A percentile compares a stretch with the other conserved stretches of the same genome.
Evolutionary conservation across 2,888 invertebrate genomes (phyloP).

Genomic region (Chaitophorus viminalis): DNA sequence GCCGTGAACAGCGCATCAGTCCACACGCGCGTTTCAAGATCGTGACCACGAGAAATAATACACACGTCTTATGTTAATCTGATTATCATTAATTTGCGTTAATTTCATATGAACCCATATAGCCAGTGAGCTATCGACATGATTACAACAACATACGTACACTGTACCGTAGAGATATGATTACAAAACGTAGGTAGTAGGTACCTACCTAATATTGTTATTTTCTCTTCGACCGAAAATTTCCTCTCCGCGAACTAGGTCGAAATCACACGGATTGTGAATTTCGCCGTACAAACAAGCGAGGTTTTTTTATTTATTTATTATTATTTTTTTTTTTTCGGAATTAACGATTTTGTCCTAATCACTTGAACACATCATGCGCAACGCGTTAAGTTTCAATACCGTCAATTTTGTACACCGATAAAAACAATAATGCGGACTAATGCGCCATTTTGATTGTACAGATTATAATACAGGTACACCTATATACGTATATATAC

Average conservation of each 20-base stretch:
- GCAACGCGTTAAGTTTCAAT: slow-evolving; percentile 14
- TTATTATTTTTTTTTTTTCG: too few species aligned
- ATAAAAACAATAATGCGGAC: slow-evolving; percentile 1
- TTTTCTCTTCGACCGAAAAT: slow-evolving; percentile 33
- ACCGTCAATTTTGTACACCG: not conserved
- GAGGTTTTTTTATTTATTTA: too few species aligned
- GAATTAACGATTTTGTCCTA: not conserved
- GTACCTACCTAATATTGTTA: too few species aligned
- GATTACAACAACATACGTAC: too few species aligned
- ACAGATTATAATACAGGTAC: too few species aligned
- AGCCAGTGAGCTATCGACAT: slow-evolving; percentile 6
- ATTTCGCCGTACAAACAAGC: not conserved
- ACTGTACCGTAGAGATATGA: slow-evolving; percentile 6
- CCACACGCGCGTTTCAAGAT: slow-evolving; percentile 32
- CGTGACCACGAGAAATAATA: slow-evolving; percentile 34
- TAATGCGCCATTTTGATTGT: not conserved
- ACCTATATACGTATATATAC: too few species aligned
- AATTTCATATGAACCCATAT: not conserved
- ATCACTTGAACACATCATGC: slow-evolving; percentile 8
- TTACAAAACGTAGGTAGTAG: slow-evolving; percentile 14
- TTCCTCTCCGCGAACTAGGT: slow-evolving; percentile 1
- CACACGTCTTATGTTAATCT: slow-evolving; percentile 18
- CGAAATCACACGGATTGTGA: not conserved
- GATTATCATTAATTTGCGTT: not conserved
- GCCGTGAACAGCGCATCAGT: not conserved